These are phyloP conservation scores for Papilio aristodemus DNA, from an alignment of 1,140 invertebrate genomes.

Conservation along the genomic window DNA sequence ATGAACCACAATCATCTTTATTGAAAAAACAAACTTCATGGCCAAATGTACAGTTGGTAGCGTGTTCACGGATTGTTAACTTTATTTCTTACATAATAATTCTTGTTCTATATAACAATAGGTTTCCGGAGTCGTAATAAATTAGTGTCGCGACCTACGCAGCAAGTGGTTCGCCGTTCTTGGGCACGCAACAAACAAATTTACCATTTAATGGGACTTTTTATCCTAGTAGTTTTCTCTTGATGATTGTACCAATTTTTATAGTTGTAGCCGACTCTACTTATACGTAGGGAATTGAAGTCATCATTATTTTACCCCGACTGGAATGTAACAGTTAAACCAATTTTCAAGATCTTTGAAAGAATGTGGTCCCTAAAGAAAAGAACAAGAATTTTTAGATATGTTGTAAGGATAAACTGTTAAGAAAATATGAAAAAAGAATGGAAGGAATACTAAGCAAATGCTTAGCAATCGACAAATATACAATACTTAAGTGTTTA, in stretches of 20 bases:
- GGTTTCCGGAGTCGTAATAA: constrained; percentile 30
- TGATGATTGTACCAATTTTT: constrained; percentile 9
- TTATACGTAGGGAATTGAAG: background rate
- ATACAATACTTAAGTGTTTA: too few species aligned
- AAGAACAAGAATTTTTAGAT: too few species aligned
- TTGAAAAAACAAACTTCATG: constrained; percentile 12
- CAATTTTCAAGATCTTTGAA: too few species aligned
- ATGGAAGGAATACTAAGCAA: too few species aligned
- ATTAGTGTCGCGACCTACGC: constrained; percentile 8
- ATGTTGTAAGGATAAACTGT: too few species aligned
- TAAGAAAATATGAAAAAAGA: too few species aligned
- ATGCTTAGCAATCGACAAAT: too few species aligned
- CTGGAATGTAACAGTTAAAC: too few species aligned
- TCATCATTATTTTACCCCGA: too few species aligned
- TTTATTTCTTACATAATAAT: constrained; percentile 26
- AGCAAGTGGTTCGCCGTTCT: constrained; percentile 5
- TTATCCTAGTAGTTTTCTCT: background rate
- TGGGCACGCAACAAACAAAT: constrained; percentile 26
- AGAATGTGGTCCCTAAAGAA: too few species aligned
- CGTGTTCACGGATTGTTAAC: constrained; percentile 24
- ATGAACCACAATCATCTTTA: background rate
- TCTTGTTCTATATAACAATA: constrained; percentile 27
- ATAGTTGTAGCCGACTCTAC: background rate
- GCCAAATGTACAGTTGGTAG: background rate
- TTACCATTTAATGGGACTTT: constrained; percentile 26